phyloP scores from a whole-genome alignment of 2,113 vertebrate genomes.

The Cnemophilus loriae region DNA sequence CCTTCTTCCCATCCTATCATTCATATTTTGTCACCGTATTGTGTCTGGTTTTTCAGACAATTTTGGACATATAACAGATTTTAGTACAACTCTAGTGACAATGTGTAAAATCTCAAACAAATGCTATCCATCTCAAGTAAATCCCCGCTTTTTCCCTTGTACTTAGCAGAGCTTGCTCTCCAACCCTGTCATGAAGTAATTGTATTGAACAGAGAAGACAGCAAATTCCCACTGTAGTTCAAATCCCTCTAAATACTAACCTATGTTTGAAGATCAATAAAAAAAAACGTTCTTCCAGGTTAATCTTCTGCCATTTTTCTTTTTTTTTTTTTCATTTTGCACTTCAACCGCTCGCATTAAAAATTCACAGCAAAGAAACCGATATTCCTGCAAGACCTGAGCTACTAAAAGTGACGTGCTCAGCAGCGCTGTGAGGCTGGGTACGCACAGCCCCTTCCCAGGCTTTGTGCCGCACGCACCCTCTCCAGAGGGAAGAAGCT shows the following conservation, averaged over 20 bases:
- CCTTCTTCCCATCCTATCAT: not conserved
- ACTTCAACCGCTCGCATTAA: not conserved
- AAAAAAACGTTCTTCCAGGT: not conserved
- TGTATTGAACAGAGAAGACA: not conserved
- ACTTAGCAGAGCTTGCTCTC: not conserved
- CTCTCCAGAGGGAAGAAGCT: not conserved
- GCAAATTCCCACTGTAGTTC: not conserved
- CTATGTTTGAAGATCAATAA: not conserved
- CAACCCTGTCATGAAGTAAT: rapidly evolving
- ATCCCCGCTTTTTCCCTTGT: not conserved
- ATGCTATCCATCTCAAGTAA: not conserved
- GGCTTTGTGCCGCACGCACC: not conserved
- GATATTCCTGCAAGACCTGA: not conserved
- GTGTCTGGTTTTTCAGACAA: not conserved
- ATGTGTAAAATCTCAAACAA: not conserved
- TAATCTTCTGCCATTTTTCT: not conserved
- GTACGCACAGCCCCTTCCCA: not conserved
- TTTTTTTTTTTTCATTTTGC: not conserved
- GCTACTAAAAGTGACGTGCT: not conserved
- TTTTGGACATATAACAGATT: not conserved
- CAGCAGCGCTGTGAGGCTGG: not conserved
- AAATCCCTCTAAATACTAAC: slow-evolving; percentile 1
- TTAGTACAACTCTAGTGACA: not conserved
- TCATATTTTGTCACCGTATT: not conserved
- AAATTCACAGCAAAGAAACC: not conserved